A percentile compares a stretch with the other conserved stretches of the same genome.
These are phyloP conservation scores for Zhuqinia jingwanae DNA, from an alignment of 2,888 invertebrate genomes.

Conservation along the genomic window DNA sequence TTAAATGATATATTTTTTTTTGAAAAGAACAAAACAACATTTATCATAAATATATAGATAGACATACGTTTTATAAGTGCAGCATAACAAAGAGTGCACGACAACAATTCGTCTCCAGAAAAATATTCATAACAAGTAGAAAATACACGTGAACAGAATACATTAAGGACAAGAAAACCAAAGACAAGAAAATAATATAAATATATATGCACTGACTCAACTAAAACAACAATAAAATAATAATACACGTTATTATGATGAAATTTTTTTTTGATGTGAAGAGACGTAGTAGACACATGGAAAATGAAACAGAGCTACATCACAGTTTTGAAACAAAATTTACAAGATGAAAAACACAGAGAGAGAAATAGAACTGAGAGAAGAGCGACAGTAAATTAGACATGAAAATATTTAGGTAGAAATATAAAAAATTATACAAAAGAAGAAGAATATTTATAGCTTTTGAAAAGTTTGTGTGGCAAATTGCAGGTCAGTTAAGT, in stretches of 20 bases:
- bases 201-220: not conserved
- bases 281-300: constrained; percentile 24
- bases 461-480: constrained; percentile 43
- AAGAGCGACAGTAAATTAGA: not conserved
- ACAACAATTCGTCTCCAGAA: constrained; percentile 11
- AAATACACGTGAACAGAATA: constrained; percentile 13
- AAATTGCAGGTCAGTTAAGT: constrained; percentile 47
- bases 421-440: constrained; percentile 31
- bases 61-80: constrained; percentile 10
- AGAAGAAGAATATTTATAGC: constrained; percentile 46
- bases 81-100: constrained; percentile 48
- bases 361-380: constrained; percentile 34
- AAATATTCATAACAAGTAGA: not conserved
- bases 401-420: constrained; percentile 13
- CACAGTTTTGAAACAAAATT: no score
- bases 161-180: not conserved
- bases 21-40: constrained; percentile 22
- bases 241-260: not conserved
- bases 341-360: constrained; percentile 41
- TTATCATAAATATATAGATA: not conserved
- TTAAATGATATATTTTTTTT: constrained; percentile 3
- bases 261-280: constrained; percentile 1
- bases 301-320: no score
- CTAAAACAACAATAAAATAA: constrained; percentile 11
- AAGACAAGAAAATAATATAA: constrained; percentile 15